Base-by-base conservation (phyloP, 2,113 vertebrate species). In the Cephalopholis sonnerati region DNA sequence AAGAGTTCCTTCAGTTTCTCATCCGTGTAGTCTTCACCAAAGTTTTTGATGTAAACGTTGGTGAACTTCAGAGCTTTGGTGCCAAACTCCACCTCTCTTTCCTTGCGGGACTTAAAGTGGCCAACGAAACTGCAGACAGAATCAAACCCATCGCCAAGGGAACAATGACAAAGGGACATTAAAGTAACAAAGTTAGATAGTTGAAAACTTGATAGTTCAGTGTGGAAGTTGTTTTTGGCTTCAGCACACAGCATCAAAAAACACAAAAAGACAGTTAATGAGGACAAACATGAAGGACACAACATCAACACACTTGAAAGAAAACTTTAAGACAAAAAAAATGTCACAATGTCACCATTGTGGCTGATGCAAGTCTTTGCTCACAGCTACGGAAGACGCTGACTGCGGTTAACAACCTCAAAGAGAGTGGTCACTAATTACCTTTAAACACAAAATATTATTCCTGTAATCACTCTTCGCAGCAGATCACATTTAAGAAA, bases 41-140 rank as follows among this genome's bases (percentile, higher is more conserved):
- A 98, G 93, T 99, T 99, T 93, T 99, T 99, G 85, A 99, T 96
- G 17, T 99, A 99, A 76, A 99, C 95, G 0, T 99, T 99, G 89
- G 98, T 99, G 92, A 98, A 99, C 84, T 97, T 97, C 92, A 96
- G 74, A 0, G 96, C 96, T 78, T 93, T 96, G 11, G 95, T 93
- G 12, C 97, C 98, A 83, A 96, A 94, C 93, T 99, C 98, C 0
- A 96, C 92, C 80, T 98, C 97, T 0, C 98, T 96, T 69, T 99
- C 97, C 68, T 96, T 97, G n/a, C 97, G 96, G 64, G 98, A 99
- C 87, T 99, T 99, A 91, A 99, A 99, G 44, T 98, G 96, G 77
- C 98, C 98, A 7, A 99, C 98, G 82, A 98, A 99, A 54, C 98
- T 99, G 93, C 1, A 79, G 51, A 86, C 48, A 62, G 39, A 74